Evolutionary conservation across 2,797 vertebrate species (phyloP).

Genomic region (Fratercula arctica): DNA sequence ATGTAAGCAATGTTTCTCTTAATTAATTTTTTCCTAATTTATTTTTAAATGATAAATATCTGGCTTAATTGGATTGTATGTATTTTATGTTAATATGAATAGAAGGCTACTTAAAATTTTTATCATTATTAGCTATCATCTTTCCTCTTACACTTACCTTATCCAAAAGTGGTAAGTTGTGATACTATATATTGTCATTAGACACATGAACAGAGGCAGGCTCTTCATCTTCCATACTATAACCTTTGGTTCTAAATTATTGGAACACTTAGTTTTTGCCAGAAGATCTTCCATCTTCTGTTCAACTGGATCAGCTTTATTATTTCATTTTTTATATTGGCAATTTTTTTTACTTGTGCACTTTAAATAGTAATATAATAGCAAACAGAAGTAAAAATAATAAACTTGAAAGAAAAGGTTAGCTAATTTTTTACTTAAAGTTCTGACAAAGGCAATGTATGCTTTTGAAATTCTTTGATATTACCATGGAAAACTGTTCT

Average conservation of each 20-base stretch:
- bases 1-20: constrained; percentile 80
- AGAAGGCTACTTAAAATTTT: not conserved
- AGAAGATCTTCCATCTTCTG: not conserved
- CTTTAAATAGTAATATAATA: not conserved
- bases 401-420: not conserved
- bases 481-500: not conserved
- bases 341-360: not conserved
- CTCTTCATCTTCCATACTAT: not conserved
- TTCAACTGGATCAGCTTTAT: not conserved
- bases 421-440: not conserved
- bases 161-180: not conserved
- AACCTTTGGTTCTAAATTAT: not conserved
- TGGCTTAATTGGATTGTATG: not conserved
- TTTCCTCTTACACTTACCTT: not conserved
- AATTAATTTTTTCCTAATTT: not conserved
- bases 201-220: not conserved
- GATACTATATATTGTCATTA: not conserved
- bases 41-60: not conserved
- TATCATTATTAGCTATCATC: not conserved
- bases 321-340: not conserved
- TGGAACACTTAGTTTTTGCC: not conserved
- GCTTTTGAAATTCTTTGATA: not conserved
- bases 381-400: not conserved
- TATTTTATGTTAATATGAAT: not conserved
- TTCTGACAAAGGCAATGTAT: not conserved